Percentiles rank a stretch among this genome's conserved stretches.
phyloP scores from a whole-genome alignment of 2,797 vertebrate genomes.

The Bothrops alternatus region DNA sequence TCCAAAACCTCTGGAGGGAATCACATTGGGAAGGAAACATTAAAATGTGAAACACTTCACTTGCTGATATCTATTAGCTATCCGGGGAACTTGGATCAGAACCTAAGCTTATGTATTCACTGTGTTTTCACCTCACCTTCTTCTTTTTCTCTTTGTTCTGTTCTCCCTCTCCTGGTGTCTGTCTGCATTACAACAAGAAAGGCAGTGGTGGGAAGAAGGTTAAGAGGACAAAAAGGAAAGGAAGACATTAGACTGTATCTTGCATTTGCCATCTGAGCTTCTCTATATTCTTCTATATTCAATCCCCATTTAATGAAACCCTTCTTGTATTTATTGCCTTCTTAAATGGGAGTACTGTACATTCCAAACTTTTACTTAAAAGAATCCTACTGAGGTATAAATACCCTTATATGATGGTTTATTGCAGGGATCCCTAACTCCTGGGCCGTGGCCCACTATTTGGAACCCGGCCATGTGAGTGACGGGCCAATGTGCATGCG shows the following conservation, averaged over 20 bases:
- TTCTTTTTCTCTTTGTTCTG: constrained; percentile 27
- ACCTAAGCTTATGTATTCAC: background rate
- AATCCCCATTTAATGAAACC: background rate
- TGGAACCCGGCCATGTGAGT: background rate
- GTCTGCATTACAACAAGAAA: background rate
- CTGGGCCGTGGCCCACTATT: background rate
- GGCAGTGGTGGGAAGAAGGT: background rate
- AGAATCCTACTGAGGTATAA: background rate
- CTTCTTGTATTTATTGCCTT: background rate
- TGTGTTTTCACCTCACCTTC: constrained; percentile 26
- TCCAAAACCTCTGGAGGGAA: background rate
- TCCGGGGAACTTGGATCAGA: background rate
- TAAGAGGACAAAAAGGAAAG: background rate
- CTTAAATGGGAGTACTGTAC: background rate
- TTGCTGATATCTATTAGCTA: background rate
- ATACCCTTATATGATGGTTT: background rate
- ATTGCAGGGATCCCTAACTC: background rate
- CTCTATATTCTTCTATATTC: background rate
- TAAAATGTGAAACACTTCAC: background rate
- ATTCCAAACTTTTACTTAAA: background rate
- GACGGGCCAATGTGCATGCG: background rate
- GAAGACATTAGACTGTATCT: background rate
- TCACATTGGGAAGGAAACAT: background rate
- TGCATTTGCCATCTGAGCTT: rapidly evolving
- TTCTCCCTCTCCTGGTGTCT: constrained; percentile 17